These are phyloP conservation scores for Harpalus rufipes DNA, from an alignment of 2,888 invertebrate genomes.

Conservation along the genomic window DNA sequence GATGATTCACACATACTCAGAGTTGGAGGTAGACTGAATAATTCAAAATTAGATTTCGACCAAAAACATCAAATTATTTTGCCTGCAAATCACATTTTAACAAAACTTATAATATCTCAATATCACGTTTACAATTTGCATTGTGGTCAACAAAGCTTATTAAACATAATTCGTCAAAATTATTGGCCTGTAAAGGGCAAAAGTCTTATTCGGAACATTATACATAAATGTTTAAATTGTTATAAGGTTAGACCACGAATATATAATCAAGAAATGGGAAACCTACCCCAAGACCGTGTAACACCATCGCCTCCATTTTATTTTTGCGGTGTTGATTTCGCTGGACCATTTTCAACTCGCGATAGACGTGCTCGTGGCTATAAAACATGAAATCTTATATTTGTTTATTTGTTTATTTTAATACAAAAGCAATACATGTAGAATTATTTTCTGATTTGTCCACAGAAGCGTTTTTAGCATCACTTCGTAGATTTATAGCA, in stretches of 20 bases:
- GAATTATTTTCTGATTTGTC: no score
- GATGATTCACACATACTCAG: constrained; percentile 66
- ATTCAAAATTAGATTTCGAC: constrained; percentile 56
- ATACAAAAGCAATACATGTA: no score
- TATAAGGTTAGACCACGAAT: constrained; percentile 68
- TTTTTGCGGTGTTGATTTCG: not conserved
- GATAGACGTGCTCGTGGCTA: no score
- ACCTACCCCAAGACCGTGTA: constrained; percentile 48
- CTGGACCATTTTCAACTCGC: not conserved
- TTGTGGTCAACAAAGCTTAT: constrained; percentile 66
- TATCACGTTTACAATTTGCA: constrained; percentile 69
- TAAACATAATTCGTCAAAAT: constrained; percentile 63
- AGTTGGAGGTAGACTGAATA: constrained; percentile 67
- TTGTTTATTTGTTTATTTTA: no score
- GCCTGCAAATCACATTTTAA: no score
- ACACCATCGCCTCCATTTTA: not conserved
- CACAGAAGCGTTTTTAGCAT: no score
- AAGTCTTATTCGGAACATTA: constrained; percentile 68
- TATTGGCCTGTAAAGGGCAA: constrained; percentile 72
- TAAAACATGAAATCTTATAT: no score
- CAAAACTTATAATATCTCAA: constrained; percentile 57
- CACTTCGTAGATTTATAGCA: no score
- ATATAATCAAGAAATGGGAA: constrained; percentile 71
- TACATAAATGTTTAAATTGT: constrained; percentile 69
- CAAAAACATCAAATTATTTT: no score